A percentile compares a stretch with the other conserved stretches of the same genome.
Conservation (phyloP, 2,797 vertebrate species). For the Gouania willdenowi region DNA sequence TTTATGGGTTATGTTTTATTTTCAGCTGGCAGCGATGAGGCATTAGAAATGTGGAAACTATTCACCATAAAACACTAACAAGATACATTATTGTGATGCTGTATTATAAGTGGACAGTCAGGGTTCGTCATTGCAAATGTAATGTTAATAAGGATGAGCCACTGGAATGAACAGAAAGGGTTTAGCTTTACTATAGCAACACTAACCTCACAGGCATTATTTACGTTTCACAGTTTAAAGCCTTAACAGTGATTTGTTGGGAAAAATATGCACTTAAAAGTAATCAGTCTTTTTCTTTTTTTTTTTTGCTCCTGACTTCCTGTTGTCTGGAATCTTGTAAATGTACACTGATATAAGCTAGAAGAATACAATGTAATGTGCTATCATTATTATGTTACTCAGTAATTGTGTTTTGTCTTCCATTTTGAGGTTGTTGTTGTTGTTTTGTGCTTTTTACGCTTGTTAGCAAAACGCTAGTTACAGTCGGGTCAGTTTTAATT, state of each 20-base stretch:
- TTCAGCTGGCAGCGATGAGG: too few relatives aligned
- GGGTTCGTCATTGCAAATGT: too few relatives aligned
- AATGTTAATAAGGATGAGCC: too few relatives aligned
- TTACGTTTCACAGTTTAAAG: constrained; percentile 11
- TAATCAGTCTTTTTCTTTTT: constrained; percentile 35
- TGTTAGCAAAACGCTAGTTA: constrained; percentile 5
- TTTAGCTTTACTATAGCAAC: too few relatives aligned
- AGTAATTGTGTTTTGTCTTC: constrained; percentile 27
- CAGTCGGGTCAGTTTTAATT: constrained; percentile 24
- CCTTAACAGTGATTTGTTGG: constrained; percentile 3
- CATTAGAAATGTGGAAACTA: too few relatives aligned
- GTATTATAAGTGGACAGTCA: too few relatives aligned
- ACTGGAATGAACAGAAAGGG: too few relatives aligned
- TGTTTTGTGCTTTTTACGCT: constrained; percentile 1
- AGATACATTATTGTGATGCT: too few relatives aligned
- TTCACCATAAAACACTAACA: too few relatives aligned
- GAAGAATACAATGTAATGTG: constrained; percentile 34
- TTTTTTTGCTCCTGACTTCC: too few relatives aligned
- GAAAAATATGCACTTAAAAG: constrained; percentile 14
- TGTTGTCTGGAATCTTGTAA: constrained; percentile 35
- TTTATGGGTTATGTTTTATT: too few relatives aligned
- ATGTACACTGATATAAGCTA: constrained; percentile 71
- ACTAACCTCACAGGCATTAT: background rate
- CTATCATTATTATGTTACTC: constrained; percentile 21
- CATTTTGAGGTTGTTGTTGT: constrained; percentile 10